Evolutionary conservation across 2,797 vertebrate genomes (phyloP).

Genomic region (Enteromius paludinosus): DNA sequence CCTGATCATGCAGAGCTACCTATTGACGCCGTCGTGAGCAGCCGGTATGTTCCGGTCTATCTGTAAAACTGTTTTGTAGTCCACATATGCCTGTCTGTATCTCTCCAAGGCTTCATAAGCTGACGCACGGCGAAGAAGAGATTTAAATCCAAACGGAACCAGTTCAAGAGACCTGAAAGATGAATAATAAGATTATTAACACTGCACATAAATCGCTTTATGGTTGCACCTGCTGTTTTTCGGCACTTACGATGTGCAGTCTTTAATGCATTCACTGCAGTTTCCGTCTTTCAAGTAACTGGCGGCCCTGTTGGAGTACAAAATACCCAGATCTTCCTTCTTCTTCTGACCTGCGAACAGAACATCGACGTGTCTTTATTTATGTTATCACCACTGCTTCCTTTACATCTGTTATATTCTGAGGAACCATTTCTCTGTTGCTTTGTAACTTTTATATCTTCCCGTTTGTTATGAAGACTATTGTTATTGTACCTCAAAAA

Average conservation of each 20-base stretch:
- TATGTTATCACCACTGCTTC: neutral
- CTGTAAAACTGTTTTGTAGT: constrained; percentile 90
- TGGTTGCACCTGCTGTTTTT: neutral
- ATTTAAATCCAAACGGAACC: constrained; percentile 86
- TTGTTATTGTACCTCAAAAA: neutral
- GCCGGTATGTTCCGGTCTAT: constrained; percentile 83
- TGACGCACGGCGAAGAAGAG: constrained; percentile 87
- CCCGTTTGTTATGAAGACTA: too few relatives aligned
- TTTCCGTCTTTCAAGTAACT: constrained; percentile 90
- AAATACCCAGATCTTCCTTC: constrained; percentile 83
- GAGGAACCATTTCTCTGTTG: neutral
- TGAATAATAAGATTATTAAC: neutral
- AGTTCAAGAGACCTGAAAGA: constrained; percentile 79
- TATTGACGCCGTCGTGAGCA: constrained; percentile 90
- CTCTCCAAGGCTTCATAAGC: constrained; percentile 89
- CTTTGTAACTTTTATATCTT: neutral
- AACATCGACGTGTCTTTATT: neutral
- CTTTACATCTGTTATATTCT: neutral
- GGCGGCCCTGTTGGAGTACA: constrained; percentile 91
- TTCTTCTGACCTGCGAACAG: constrained; percentile 73
- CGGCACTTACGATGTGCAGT: constrained; percentile 84
- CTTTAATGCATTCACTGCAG: constrained; percentile 87
- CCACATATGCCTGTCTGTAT: constrained; percentile 87
- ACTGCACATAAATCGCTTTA: neutral
- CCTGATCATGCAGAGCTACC: constrained; percentile 70